A percentile compares a stretch with the other conserved stretches of the same genome.
Conservation (phyloP, 2,113 vertebrate species). For the Lepus europaeus region DNA sequence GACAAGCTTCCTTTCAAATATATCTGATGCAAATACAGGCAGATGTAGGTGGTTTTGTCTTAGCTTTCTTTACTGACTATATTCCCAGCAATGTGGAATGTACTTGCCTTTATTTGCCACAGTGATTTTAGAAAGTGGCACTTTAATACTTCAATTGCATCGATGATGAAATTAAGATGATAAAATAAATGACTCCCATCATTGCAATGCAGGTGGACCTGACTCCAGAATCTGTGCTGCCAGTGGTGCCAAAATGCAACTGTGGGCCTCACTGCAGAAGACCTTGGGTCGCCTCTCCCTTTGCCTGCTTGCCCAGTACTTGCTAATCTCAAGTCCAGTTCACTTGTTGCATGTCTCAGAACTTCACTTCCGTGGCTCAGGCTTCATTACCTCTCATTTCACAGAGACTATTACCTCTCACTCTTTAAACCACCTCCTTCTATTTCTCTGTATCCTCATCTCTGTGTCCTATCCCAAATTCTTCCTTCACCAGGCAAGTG, state of each 20-base stretch:
- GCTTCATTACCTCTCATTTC: not conserved
- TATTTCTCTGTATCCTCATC: not conserved
- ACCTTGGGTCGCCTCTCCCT: not conserved
- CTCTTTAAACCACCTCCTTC: not conserved
- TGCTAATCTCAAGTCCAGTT: not conserved
- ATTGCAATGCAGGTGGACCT: not conserved
- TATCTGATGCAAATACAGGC: not conserved
- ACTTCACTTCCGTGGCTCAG: not conserved
- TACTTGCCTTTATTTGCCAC: not conserved
- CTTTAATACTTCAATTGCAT: not conserved
- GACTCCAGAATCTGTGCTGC: not conserved
- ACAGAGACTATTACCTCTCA: too few species aligned
- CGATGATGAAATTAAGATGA: not conserved
- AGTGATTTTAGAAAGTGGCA: not conserved
- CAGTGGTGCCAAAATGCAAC: fast-evolving
- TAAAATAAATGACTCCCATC: not conserved
- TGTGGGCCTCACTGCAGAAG: not conserved
- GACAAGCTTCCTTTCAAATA: not conserved
- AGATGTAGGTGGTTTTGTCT: not conserved
- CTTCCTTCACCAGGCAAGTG: not conserved
- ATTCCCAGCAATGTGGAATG: not conserved
- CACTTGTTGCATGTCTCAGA: not conserved
- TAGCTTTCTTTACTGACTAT: not conserved
- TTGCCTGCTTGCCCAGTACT: not conserved
- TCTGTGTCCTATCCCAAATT: not conserved